Percentiles rank a stretch among this genome's conserved stretches.
Evolutionary conservation across 2,113 vertebrate species (phyloP).

Genomic region (Lasiurus cinereus): DNA sequence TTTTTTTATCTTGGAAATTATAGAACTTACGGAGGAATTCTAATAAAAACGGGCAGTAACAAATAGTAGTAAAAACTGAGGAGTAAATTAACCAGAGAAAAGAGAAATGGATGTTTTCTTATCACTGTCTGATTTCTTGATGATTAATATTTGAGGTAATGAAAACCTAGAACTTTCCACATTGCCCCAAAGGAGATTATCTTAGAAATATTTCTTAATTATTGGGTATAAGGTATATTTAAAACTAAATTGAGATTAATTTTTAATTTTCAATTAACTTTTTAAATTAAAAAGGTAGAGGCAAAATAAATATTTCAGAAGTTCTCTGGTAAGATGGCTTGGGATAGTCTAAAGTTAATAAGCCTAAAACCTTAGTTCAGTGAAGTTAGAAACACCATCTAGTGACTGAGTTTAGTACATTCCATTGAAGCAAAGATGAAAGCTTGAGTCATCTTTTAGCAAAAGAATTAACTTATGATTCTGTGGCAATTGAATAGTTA

Average conservation of each 20-base stretch:
- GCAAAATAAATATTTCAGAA: slow-evolving; percentile 14
- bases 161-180: slow-evolving; percentile 20
- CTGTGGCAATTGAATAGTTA: not conserved
- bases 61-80: not conserved
- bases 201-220: slow-evolving; percentile 52
- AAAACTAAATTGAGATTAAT: slow-evolving; percentile 44
- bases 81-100: not conserved
- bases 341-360: not conserved
- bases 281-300: slow-evolving; percentile 1
- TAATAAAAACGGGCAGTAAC: slow-evolving; percentile 22
- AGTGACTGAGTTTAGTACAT: slow-evolving; percentile 4
- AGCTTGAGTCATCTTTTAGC: slow-evolving; percentile 25
- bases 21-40: not conserved
- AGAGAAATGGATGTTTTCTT: not conserved
- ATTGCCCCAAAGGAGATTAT: slow-evolving; percentile 14
- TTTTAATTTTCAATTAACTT: slow-evolving; percentile 30
- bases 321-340: slow-evolving; percentile 22
- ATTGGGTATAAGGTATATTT: not conserved
- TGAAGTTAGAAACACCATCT: not conserved
- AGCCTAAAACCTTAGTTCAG: not conserved
- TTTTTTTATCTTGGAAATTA: not conserved
- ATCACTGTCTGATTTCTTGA: not conserved
- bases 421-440: not conserved
- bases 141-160: slow-evolving; percentile 43
- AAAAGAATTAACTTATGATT: slow-evolving; percentile 38